These are phyloP conservation scores for Toxostoma redivivum DNA, from an alignment of 2,113 vertebrate genomes.

Conservation along the genomic window DNA sequence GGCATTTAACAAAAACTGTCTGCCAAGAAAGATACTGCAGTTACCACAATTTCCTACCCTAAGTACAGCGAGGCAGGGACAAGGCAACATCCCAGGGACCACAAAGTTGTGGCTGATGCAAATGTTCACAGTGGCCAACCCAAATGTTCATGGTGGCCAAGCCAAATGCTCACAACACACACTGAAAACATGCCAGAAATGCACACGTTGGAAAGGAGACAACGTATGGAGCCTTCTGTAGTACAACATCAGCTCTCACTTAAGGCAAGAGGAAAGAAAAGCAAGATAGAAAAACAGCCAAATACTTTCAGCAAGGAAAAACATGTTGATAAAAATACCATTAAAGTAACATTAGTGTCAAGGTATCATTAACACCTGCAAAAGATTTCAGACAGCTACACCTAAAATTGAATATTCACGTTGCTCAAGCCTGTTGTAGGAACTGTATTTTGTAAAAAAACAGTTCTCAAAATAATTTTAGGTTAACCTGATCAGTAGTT, in stretches of 20 bases:
- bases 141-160: not conserved
- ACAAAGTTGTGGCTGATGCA: not conserved
- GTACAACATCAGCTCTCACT: not conserved
- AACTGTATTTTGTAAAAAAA: not conserved
- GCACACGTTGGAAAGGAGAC: not conserved
- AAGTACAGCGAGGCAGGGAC: not conserved
- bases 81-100: not conserved
- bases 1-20: not conserved
- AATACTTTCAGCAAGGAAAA: not conserved
- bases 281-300: not conserved
- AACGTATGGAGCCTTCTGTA: not conserved
- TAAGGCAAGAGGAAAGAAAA: not conserved
- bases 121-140: not conserved
- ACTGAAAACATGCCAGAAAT: not conserved
- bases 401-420: not conserved
- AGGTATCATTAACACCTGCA: not conserved
- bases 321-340: not conserved
- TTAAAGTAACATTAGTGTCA: not conserved
- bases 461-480: not conserved
- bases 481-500: not conserved
- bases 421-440: rapidly evolving
- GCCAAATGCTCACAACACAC: not conserved
- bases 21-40: not conserved
- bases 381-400: not conserved
- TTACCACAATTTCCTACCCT: not conserved